Conservation (phyloP, 2,113 vertebrate species). For the Hydropotes inermis region DNA sequence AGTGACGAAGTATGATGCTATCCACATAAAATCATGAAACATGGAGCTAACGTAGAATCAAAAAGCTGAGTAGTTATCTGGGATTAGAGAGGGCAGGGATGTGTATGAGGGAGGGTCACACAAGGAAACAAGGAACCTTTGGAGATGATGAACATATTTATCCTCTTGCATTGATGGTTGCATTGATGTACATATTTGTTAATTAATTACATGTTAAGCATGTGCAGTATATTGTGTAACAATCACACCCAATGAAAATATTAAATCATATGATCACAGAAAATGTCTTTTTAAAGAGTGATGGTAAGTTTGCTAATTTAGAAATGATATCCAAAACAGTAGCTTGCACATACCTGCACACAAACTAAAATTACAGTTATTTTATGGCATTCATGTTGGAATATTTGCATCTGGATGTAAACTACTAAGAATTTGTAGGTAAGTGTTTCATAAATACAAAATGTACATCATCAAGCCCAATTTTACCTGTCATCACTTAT, state of each 20-base stretch:
- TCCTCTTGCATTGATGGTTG: neutral
- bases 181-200: too few relatives aligned
- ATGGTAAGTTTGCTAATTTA: neutral
- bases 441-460: neutral
- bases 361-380: neutral
- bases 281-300: neutral
- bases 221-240: neutral
- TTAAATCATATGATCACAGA: neutral
- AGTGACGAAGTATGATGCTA: neutral
- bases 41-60: neutral
- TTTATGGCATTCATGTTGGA: neutral
- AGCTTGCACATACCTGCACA: too few relatives aligned
- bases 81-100: too few relatives aligned
- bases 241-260: neutral
- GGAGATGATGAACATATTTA: neutral
- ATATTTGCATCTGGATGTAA: neutral
- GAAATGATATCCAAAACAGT: neutral
- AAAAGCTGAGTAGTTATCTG: neutral
- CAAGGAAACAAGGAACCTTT: neutral
- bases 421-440: neutral
- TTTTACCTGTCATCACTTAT: neutral
- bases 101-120: accelerated
- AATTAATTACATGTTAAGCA: neutral
- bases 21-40: neutral
- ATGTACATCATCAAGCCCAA: neutral